Base-by-base conservation (phyloP, 37 sponge, comb jelly and placozoan species). In the Chondrosia reniformis region DNA sequence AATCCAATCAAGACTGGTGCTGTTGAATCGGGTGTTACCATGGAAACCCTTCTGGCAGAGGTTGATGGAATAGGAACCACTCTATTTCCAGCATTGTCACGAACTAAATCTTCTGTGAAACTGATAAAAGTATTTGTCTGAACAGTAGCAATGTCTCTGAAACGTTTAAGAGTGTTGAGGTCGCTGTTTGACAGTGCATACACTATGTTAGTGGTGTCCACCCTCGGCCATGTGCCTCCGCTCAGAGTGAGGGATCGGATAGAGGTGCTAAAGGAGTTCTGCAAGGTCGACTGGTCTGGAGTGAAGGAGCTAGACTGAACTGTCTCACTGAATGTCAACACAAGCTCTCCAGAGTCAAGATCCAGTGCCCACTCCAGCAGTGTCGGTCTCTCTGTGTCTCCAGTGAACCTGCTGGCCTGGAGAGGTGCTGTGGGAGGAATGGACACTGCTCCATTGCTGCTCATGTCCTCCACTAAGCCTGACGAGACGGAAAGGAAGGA, bases 291-390 rank as follows among this genome's bases (percentile, higher is more conserved):
- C 33, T 84, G 84, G 10, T 92, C 77, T 8, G 91, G 86, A 74
- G 78, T 80, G 28, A 95, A 62, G 5, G 74, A 80, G 24, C 72
- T 72, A 0, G 82, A 82, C 1, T 41, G 52, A 22, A 91, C 85
- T 3, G 89, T 88, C 75, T 95, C 96, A 19, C 83, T 67, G 83
- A 95, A 95, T 15, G 82, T 69, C 28, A 95, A 52, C 0, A 46
- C 15, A 8, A 95, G 58, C 28, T 75, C 62, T 52, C 81, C 89
- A 17, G 83, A 45, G 42, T 88, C 80, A 67, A 95, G 19, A 41
- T 91, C 77, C 4, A 91, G 75, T 6, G 56, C 44, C 57, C 84
- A 87, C 8, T 38, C 22, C 7, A 33, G 67, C 43, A 95, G 83
- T 9, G 21, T 13, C 3, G 95, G 95, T 0, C 32, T 4, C 0